Base-by-base conservation (phyloP, 2,888 invertebrate genomes). In the Meliscaeva auricollis region DNA sequence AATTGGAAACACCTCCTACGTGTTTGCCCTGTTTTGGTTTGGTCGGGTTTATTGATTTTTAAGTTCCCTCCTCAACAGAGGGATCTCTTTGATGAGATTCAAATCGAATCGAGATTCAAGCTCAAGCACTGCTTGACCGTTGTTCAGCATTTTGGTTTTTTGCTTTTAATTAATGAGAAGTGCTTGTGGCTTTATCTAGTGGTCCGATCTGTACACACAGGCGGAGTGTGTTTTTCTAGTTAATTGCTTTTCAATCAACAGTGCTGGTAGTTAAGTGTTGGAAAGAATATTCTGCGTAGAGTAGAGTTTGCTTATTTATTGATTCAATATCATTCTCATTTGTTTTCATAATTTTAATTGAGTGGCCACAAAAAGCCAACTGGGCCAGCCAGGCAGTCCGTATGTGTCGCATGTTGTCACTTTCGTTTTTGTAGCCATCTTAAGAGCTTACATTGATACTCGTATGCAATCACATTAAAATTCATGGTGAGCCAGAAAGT, bases 21-120 rank as follows among this genome's bases (percentile, higher is more conserved):
- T 46, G 11, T 30, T 50, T 52, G 5, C 20, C 6, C 15, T 50
- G 41, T 2, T 70, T 70, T 48, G 32, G 66, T 73, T 64, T 66
- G 77, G 54, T 82, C 64, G 20, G 64, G 35, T 70, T 78, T 83
- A 83, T 83, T 79, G 83, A 83, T 83, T 83, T 78, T 78, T 74
- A 64, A 56, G 74, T 46, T 41, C 62, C 41, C 41, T 74, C 32
- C 38, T 11, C 38, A 11, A 6, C 3, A 38, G 13, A 38, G 38
- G 13, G 38, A 11, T 13, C 13, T 38, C 38, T 9, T 3, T 13
- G 11, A 38, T 3, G 11, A 38, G 38, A 38, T 13, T 38, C 13
- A 3, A 13, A 38, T 38, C 11, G 1, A 13, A 38, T 38, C 13
- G 38, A 38, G 13, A 20, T 50, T 35, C 22, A 50, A 48, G 50